These are phyloP conservation scores for Bucco capensis DNA, from an alignment of 2,113 vertebrate species.

Conservation along the genomic window DNA sequence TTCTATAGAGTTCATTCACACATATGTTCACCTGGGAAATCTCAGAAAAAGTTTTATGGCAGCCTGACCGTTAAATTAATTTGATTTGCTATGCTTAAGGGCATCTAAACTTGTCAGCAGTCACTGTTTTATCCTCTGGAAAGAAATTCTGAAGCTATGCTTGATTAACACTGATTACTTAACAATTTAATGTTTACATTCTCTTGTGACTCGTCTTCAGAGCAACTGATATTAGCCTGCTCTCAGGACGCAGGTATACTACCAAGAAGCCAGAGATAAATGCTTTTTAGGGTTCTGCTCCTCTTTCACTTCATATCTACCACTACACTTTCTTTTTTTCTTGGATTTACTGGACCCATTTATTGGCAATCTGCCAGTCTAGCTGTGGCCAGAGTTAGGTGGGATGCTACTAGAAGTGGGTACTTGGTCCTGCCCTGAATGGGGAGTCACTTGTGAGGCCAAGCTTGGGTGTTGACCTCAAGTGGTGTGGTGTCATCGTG, in stretches of 20 bases:
- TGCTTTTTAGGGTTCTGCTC: neutral
- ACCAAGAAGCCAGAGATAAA: neutral
- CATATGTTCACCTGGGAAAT: neutral
- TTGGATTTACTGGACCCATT: neutral
- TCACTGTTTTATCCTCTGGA: neutral
- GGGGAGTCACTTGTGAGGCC: neutral
- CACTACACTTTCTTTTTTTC: neutral
- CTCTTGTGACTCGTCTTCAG: neutral
- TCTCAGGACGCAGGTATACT: neutral
- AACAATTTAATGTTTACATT: neutral
- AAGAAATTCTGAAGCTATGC: neutral
- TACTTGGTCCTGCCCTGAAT: neutral
- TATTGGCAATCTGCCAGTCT: neutral
- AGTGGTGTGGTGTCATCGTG: neutral
- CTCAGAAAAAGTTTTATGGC: neutral
- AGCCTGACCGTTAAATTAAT: neutral
- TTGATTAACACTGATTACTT: slow-evolving; percentile 1
- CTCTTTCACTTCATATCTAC: neutral
- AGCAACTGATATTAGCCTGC: neutral
- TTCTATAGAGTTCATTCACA: neutral
- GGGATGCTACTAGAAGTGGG: neutral
- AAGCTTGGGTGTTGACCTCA: neutral
- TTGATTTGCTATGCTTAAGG: neutral
- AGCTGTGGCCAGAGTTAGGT: neutral
- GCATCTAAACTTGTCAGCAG: neutral